Evolutionary conservation across 2,888 invertebrate genomes (phyloP).

Genomic region (Leucozona laternaria): DNA sequence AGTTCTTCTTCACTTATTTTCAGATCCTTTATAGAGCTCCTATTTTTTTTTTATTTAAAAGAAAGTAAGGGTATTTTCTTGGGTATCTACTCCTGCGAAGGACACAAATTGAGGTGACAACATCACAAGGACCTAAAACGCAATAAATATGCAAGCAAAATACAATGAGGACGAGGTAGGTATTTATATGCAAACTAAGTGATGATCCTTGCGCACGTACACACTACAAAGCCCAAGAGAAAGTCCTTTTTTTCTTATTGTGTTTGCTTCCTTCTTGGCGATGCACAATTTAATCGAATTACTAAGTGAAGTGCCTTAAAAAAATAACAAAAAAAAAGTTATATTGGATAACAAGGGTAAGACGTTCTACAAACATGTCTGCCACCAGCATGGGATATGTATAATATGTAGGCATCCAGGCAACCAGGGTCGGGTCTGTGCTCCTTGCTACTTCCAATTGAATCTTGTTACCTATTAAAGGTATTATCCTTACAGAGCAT

Average conservation of each 20-base stretch:
- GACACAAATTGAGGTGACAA: constrained; percentile 69
- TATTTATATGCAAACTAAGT: constrained; percentile 71
- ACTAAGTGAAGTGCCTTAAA: constrained; percentile 42
- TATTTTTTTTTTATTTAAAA: constrained; percentile 4
- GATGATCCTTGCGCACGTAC: constrained; percentile 57
- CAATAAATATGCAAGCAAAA: constrained; percentile 70
- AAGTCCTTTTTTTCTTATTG: not conserved
- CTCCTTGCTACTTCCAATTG: constrained; percentile 49
- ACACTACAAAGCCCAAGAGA: not conserved
- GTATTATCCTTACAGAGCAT: constrained; percentile 46
- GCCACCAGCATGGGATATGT: not conserved
- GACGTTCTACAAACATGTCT: constrained; percentile 31
- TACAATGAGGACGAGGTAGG: constrained; percentile 53
- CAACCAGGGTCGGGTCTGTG: no score
- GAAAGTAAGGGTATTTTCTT: constrained; percentile 25
- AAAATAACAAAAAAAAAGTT: constrained; percentile 27
- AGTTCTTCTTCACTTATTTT: constrained; percentile 34
- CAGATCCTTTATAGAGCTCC: constrained; percentile 4
- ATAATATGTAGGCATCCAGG: not conserved
- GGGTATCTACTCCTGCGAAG: not conserved
- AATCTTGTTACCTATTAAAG: constrained; percentile 65
- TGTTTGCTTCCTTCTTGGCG: constrained; percentile 15
- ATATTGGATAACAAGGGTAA: constrained; percentile 49
- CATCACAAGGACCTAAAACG: constrained; percentile 63
- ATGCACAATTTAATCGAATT: constrained; percentile 67